These are phyloP conservation scores for Drosophila multiciliata DNA, from an alignment of 2,888 invertebrate species.

Conservation along the genomic window DNA sequence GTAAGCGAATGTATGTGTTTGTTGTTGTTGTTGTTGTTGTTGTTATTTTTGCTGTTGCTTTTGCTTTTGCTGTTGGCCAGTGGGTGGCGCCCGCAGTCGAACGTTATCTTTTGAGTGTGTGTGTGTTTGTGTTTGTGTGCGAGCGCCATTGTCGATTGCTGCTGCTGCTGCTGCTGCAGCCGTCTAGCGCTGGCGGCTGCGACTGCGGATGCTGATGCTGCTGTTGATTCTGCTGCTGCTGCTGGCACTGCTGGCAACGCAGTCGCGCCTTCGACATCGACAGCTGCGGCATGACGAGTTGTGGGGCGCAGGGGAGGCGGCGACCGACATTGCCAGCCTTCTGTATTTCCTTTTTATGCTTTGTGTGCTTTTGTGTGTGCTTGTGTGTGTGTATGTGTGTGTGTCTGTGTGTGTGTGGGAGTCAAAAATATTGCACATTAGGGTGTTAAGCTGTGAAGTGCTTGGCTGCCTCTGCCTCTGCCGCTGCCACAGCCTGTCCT, in stretches of 20 bases:
- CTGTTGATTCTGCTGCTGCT: conserved; percentile 27
- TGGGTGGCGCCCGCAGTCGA: conserved; percentile 64
- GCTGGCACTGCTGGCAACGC: conserved; percentile 43
- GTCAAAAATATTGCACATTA: conserved; percentile 81
- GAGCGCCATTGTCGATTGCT: conserved; percentile 57
- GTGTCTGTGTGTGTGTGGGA: conserved; percentile 42
- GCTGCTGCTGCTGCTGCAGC: conserved; percentile 34
- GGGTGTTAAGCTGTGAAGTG: conserved; percentile 84
- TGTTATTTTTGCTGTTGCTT: conserved; percentile 30
- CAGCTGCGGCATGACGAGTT: conserved; percentile 16
- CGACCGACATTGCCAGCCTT: conserved; percentile 36
- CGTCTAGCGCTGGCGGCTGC: conserved; percentile 24
- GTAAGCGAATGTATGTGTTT: conserved; percentile 22
- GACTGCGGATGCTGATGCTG: conserved; percentile 29
- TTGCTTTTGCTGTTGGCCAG: conserved; percentile 41
- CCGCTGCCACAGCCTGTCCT: conserved; percentile 34
- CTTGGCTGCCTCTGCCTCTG: conserved; percentile 61
- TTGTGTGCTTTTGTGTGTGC: conserved; percentile 27
- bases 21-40: conserved; percentile 28
- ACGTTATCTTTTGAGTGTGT: conserved; percentile 20
- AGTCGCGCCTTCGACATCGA: conserved; percentile 58
- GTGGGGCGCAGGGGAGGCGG: background rate
- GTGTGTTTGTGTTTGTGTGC: conserved; percentile 31
- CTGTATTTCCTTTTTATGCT: conserved; percentile 50
- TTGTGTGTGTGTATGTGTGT: conserved; percentile 11